Evolutionary conservation across 2,888 invertebrate species (phyloP).

Genomic region (Dryocosmus kuriphilus): DNA sequence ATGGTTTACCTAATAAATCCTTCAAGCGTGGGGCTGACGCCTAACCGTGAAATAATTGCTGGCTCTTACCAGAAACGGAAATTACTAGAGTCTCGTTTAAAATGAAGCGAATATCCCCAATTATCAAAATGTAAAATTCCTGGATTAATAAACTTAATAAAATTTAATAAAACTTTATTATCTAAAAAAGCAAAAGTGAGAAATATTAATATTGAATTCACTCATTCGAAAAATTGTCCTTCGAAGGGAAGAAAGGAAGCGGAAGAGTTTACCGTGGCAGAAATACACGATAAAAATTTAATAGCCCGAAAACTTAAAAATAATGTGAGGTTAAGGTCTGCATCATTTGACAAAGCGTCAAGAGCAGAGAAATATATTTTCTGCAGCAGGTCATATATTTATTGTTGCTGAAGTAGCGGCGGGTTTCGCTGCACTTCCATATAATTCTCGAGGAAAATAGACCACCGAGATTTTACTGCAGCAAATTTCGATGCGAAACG

Average conservation of each 20-base stretch:
- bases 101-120: slow-evolving; percentile 2
- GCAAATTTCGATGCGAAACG: slow-evolving; percentile 26
- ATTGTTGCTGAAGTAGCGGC: slow-evolving; percentile 10
- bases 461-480: slow-evolving; percentile 29
- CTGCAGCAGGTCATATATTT: slow-evolving; percentile 20
- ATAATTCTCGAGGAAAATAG: slow-evolving; percentile 31
- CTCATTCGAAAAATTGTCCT: not conserved
- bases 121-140: not conserved
- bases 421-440: not conserved
- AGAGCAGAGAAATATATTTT: slow-evolving; percentile 32
- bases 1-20: slow-evolving; percentile 32
- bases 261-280: not conserved
- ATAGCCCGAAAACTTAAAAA: not conserved
- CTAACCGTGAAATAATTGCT: slow-evolving; percentile 27
- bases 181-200: too few relatives aligned
- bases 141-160: not conserved
- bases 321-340: not conserved
- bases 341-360: slow-evolving; percentile 15
- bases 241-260: not conserved
- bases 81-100: slow-evolving; percentile 4
- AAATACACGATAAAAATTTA: not conserved
- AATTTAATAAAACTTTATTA: too few relatives aligned
- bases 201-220: too few relatives aligned
- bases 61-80: slow-evolving; percentile 8
- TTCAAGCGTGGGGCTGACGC: slow-evolving; percentile 30